Percentiles rank a stretch among this genome's conserved stretches.
These are phyloP conservation scores for Hydrolagus colliei DNA, from an alignment of 2,797 vertebrate genomes.

Conservation along the genomic window DNA sequence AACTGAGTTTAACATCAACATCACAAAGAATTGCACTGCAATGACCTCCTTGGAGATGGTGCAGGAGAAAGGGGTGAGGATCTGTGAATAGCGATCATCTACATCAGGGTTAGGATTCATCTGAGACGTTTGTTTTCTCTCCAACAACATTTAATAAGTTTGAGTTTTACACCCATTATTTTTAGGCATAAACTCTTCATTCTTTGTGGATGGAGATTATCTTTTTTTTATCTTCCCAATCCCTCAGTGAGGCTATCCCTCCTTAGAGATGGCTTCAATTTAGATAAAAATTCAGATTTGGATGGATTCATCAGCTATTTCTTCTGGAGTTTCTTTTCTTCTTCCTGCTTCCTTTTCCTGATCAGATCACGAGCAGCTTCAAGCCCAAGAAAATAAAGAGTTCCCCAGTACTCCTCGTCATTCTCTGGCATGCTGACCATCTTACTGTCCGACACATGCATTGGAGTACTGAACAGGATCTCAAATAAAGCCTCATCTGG, in stretches of 20 bases:
- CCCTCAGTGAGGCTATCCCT: background rate
- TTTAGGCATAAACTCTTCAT: too few relatives aligned
- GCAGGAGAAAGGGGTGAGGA: too few relatives aligned
- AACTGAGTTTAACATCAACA: background rate
- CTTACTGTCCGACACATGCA: background rate
- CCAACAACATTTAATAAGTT: too few relatives aligned
- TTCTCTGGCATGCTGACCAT: background rate
- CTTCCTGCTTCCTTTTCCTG: conserved; percentile 15
- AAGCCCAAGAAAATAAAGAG: background rate
- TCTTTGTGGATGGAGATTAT: too few relatives aligned
- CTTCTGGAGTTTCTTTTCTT: conserved; percentile 6
- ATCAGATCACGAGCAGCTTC: conserved; percentile 21
- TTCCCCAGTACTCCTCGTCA: conserved; percentile 22
- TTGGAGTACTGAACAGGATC: conserved; percentile 6
- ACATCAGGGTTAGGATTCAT: too few relatives aligned
- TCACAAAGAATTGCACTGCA: too few relatives aligned
- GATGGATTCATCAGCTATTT: background rate
- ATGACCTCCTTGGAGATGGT: too few relatives aligned
- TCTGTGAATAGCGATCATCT: too few relatives aligned
- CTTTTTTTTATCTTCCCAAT: background rate
- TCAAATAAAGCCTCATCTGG: background rate
- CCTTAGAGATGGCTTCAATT: background rate
- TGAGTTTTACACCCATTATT: too few relatives aligned
- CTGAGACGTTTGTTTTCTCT: too few relatives aligned
- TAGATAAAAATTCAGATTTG: background rate